Conservation (phyloP, 2,113 vertebrate genomes). For the Podiceps cristatus region DNA sequence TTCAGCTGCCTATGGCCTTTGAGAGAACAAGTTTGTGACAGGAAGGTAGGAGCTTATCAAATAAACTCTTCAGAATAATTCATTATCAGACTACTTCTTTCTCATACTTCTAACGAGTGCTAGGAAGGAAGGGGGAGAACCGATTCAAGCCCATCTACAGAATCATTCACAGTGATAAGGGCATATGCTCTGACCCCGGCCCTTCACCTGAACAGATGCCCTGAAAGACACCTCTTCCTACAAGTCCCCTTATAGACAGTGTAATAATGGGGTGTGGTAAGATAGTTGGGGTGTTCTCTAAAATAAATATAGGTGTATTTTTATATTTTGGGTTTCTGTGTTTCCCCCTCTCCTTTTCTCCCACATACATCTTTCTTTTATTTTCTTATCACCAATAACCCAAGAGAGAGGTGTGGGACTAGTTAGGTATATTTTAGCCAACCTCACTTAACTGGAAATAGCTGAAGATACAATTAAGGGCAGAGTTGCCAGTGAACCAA, state of each 20-base stretch:
- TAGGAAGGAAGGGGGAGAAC: neutral
- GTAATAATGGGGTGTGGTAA: neutral
- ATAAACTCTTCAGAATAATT: neutral
- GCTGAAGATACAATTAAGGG: neutral
- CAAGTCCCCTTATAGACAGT: neutral
- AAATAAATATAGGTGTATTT: neutral
- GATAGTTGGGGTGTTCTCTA: neutral
- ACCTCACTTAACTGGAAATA: neutral
- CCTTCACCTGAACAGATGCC: neutral
- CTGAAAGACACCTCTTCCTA: neutral
- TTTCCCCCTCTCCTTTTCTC: neutral
- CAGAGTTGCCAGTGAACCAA: neutral
- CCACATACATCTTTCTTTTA: neutral
- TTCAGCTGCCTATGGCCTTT: neutral
- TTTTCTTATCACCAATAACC: neutral
- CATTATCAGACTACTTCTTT: neutral
- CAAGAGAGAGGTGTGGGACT: neutral
- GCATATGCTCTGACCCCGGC: neutral
- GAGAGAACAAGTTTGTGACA: neutral
- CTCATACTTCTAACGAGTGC: neutral
- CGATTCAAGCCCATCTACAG: neutral
- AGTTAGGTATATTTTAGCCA: neutral
- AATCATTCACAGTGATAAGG: neutral
- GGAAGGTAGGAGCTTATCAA: neutral
- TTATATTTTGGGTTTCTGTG: neutral